Percentiles rank a stretch among this genome's conserved stretches.
Evolutionary conservation across 1,140 invertebrate species (phyloP).

Genomic region (Ceratoteleas bidentatus): DNA sequence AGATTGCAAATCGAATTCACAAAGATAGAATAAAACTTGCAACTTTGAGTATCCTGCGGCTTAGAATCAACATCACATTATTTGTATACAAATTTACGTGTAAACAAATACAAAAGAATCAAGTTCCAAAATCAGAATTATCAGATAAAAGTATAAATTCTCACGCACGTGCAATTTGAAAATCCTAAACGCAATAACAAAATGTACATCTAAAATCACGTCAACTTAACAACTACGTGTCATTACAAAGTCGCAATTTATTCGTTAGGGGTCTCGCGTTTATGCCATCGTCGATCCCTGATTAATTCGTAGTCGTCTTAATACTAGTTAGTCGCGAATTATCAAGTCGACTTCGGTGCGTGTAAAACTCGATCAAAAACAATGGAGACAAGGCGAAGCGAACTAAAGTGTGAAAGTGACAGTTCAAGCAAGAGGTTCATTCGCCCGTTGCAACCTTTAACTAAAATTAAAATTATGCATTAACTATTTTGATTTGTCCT

Average conservation of each 20-base stretch:
- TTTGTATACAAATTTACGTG: conserved; percentile 37
- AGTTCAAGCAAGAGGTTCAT: conserved; percentile 34
- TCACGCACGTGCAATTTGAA: conserved; percentile 16
- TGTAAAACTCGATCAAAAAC: conserved; percentile 12
- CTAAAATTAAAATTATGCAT: conserved; percentile 11
- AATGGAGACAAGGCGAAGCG: conserved; percentile 3
- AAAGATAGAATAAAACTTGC: conserved; percentile 23
- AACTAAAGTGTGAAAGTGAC: conserved; percentile 27
- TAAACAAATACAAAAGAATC: conserved; percentile 39
- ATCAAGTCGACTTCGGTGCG: background rate
- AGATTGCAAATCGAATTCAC: conserved; percentile 34
- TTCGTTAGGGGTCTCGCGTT: conserved; percentile 7
- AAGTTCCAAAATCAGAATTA: background rate
- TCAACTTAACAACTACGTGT: conserved; percentile 39
- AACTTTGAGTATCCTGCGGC: conserved; percentile 42
- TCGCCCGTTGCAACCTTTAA: background rate
- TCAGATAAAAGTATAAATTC: conserved; percentile 34
- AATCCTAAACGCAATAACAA: conserved; percentile 44
- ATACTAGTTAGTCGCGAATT: conserved; percentile 3
- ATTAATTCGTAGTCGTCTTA: conserved; percentile 28
- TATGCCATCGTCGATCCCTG: conserved; percentile 12
- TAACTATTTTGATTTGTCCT: too few species aligned
- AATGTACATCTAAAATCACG: conserved; percentile 47
- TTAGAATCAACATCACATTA: conserved; percentile 43
- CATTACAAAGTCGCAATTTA: conserved; percentile 20